Percentiles rank a stretch among this genome's conserved stretches.
Conservation (phyloP, 1,140 invertebrate species). For the Drosophila suzukii region DNA sequence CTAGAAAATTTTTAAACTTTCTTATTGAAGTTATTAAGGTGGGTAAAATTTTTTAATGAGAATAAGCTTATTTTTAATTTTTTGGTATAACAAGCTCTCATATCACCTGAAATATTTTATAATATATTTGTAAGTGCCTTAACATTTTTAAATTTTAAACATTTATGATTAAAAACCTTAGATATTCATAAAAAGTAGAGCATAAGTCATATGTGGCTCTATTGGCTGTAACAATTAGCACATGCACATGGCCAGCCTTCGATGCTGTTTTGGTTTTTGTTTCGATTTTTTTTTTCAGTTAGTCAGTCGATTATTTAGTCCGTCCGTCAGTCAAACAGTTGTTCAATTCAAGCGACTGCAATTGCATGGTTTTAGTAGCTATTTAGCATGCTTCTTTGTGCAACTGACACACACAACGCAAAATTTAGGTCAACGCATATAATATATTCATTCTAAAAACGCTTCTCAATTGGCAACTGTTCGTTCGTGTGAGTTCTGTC, state of each 20-base stretch:
- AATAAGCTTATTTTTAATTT: neutral
- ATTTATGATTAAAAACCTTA: neutral
- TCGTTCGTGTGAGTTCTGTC: neutral
- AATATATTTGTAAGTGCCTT: too few relatives aligned
- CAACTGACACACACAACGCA: slow-evolving; percentile 25
- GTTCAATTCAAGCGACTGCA: slow-evolving; percentile 17
- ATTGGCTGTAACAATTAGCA: slow-evolving; percentile 34
- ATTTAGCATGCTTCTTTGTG: slow-evolving; percentile 51
- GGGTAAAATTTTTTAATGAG: too few relatives aligned
- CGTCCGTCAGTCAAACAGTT: slow-evolving; percentile 21
- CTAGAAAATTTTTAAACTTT: neutral
- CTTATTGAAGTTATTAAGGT: too few relatives aligned
- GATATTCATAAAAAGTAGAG: neutral
- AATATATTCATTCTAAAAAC: slow-evolving; percentile 47
- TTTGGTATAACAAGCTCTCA: too few relatives aligned
- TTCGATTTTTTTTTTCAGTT: slow-evolving; percentile 6
- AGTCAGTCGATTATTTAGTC: slow-evolving; percentile 41
- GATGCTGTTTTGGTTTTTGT: slow-evolving; percentile 11
- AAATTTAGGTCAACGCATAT: slow-evolving; percentile 50
- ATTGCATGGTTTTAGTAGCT: slow-evolving; percentile 44
- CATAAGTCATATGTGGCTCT: slow-evolving; percentile 12
- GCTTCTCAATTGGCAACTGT: slow-evolving; percentile 15
- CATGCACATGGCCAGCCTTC: slow-evolving; percentile 37
- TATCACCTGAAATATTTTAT: too few relatives aligned
- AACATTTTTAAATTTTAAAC: too few relatives aligned